Percentiles rank a stretch among this genome's conserved stretches.
Evolutionary conservation across 2,797 vertebrate genomes (phyloP).

Genomic region (Oophaga sylvatica): DNA sequence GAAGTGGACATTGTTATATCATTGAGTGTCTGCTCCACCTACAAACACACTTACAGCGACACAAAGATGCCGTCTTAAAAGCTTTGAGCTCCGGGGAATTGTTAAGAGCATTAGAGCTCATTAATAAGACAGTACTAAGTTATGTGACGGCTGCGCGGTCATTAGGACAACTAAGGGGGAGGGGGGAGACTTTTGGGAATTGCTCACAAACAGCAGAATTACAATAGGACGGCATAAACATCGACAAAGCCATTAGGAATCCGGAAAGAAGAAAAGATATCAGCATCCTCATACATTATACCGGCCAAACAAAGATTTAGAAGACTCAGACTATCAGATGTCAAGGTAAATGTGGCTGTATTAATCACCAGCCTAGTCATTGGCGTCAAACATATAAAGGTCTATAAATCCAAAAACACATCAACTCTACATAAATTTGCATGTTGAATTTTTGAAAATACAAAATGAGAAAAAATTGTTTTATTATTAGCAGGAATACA

Average conservation of each 20-base stretch:
- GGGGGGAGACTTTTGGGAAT: slow-evolving; percentile 36
- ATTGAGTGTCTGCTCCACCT: neutral
- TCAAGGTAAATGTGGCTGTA: neutral
- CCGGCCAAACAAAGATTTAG: neutral
- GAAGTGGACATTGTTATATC: neutral
- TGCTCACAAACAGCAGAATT: slow-evolving; percentile 19
- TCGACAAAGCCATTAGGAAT: slow-evolving; percentile 53
- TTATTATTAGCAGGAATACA: too few species aligned
- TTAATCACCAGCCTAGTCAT: neutral
- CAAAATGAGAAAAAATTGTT: too few species aligned
- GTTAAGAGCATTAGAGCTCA: slow-evolving; percentile 56
- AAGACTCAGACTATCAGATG: neutral
- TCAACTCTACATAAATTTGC: neutral
- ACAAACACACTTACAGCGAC: slow-evolving; percentile 8
- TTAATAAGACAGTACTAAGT: slow-evolving; percentile 55
- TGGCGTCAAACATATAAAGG: neutral
- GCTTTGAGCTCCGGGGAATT: slow-evolving; percentile 39
- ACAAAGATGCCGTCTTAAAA: slow-evolving; percentile 42
- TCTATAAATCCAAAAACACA: neutral
- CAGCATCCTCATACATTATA: slow-evolving; percentile 20
- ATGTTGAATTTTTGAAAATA: neutral
- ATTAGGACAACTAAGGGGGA: slow-evolving; percentile 45
- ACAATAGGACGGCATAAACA: slow-evolving; percentile 47
- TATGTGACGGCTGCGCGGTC: slow-evolving; percentile 34
- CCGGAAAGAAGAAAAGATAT: slow-evolving; percentile 19